phyloP scores from a whole-genome alignment of 2,888 invertebrate genomes.

The Dryobotodes eremita region DNA sequence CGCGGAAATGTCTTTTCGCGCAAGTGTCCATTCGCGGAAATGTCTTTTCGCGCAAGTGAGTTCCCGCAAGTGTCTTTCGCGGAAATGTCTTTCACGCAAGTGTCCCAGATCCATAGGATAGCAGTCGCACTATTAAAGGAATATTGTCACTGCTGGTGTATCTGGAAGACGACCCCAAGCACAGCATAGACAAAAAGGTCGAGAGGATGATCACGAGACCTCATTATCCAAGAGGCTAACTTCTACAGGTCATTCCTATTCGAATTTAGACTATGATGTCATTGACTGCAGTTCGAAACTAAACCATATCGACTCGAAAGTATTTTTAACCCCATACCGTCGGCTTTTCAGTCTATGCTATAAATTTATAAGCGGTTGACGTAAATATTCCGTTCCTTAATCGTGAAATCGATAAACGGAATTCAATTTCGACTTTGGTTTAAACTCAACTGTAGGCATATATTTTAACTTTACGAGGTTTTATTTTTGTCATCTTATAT shows the following conservation, averaged over 20 bases:
- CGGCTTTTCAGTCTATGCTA: slow-evolving; percentile 1
- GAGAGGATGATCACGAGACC: background rate
- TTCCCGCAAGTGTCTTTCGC: no score
- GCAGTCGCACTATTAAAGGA: background rate
- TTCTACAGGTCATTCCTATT: background rate
- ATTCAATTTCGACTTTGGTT: background rate
- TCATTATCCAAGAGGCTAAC: background rate
- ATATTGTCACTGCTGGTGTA: background rate
- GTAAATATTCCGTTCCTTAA: background rate
- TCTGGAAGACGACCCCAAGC: background rate
- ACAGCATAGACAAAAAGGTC: background rate
- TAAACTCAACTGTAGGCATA: background rate
- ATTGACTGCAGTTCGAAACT: slow-evolving; percentile 14
- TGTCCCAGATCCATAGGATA: background rate
- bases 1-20: no score
- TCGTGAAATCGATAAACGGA: slow-evolving; percentile 24
- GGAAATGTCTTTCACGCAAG: no score
- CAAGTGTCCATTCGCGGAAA: no score
- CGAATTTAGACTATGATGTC: background rate
- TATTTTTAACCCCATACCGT: slow-evolving; percentile 5
- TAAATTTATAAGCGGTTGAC: slow-evolving; percentile 30
- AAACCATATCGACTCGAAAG: background rate
- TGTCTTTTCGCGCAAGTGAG: no score
- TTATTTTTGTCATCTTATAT: background rate
- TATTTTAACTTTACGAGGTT: background rate